phyloP scores from a whole-genome alignment of 2,888 invertebrate genomes.

The Tuta absoluta region DNA sequence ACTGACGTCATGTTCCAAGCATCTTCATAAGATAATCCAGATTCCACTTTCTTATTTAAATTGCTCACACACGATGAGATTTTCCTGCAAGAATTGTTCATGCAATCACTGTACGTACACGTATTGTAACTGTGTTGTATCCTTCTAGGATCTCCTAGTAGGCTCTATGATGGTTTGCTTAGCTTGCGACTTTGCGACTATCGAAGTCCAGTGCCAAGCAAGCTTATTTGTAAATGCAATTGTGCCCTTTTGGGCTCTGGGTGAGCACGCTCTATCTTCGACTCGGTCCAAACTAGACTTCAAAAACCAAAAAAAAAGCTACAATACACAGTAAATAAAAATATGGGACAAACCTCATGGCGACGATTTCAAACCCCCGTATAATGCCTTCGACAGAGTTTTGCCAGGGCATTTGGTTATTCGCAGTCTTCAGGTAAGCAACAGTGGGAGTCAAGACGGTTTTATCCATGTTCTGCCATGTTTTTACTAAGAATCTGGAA shows the following conservation, averaged over 20 bases:
- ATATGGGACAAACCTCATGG: slow-evolving; percentile 77
- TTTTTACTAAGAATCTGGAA: slow-evolving; percentile 87
- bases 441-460: slow-evolving; percentile 85
- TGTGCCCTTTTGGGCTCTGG: slow-evolving; percentile 8
- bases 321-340: not conserved
- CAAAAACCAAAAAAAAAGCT: not conserved
- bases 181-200: too few species aligned
- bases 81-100: slow-evolving; percentile 80
- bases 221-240: not conserved
- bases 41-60: slow-evolving; percentile 82
- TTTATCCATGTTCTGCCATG: slow-evolving; percentile 84
- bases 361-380: slow-evolving; percentile 81
- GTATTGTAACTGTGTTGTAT: not conserved
- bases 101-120: too few species aligned
- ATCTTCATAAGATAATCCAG: slow-evolving; percentile 86
- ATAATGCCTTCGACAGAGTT: slow-evolving; percentile 79
- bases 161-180: too few species aligned
- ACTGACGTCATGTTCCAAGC: slow-evolving; percentile 94
- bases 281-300: too few species aligned
- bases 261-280: too few species aligned
- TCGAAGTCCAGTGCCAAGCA: too few species aligned
- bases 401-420: slow-evolving; percentile 54
- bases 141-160: too few species aligned
- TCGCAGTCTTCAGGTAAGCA: slow-evolving; percentile 81
- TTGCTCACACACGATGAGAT: slow-evolving; percentile 84